These are phyloP conservation scores for Thalpophila matura DNA, from an alignment of 2,888 invertebrate species.

Conservation along the genomic window DNA sequence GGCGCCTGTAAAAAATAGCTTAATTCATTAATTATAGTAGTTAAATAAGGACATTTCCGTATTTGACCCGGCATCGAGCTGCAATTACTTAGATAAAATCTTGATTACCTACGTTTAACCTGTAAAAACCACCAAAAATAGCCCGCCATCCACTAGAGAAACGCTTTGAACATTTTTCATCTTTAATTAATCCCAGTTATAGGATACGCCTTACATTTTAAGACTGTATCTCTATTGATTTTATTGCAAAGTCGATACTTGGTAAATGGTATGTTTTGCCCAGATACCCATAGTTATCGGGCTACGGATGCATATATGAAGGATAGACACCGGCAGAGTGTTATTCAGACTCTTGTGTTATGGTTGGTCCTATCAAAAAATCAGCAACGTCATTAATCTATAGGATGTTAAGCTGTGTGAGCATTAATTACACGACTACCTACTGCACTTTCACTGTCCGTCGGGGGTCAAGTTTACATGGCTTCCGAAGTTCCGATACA, in stretches of 20 bases:
- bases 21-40: constrained; percentile 25
- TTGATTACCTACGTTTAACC: constrained; percentile 50
- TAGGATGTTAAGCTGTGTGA: constrained; percentile 34
- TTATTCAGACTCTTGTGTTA: too few species aligned
- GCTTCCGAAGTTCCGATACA: constrained; percentile 78
- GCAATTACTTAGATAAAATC: constrained; percentile 71
- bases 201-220: too few species aligned
- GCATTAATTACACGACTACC: constrained; percentile 78
- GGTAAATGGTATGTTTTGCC: too few species aligned
- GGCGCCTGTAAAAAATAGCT: constrained; percentile 23
- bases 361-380: background rate
- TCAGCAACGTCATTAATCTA: constrained; percentile 5
- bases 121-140: constrained; percentile 17
- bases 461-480: constrained; percentile 84
- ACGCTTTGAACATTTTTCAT: background rate
- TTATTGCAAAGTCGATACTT: background rate
- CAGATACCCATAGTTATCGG: too few species aligned
- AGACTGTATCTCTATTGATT: too few species aligned
- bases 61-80: constrained; percentile 49
- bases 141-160: constrained; percentile 1
- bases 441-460: constrained; percentile 86
- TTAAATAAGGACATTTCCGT: constrained; percentile 52
- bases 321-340: too few species aligned
- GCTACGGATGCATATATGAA: too few species aligned
- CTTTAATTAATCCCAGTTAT: too few species aligned